A percentile compares a stretch with the other conserved stretches of the same genome.
phyloP scores from a whole-genome alignment of 2,888 invertebrate species.

The Mylabris sibirica region DNA sequence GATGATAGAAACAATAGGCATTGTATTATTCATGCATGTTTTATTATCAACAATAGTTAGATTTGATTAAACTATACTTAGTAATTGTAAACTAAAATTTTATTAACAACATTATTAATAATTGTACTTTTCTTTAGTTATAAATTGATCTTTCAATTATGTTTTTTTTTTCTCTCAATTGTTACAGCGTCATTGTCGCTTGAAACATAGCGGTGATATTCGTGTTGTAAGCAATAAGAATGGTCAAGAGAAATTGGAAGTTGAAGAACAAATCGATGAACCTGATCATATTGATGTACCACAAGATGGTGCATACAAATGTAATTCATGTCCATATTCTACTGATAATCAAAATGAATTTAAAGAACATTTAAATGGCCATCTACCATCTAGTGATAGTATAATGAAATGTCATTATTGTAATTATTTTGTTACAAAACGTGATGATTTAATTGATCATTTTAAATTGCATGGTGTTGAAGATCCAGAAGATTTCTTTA shows the following conservation, averaged over 20 bases:
- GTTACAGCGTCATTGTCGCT: slow-evolving; percentile 77
- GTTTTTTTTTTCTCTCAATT: neutral
- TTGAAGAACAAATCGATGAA: slow-evolving; percentile 56
- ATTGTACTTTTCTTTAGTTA: neutral
- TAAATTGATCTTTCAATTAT: neutral
- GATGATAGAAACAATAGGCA: slow-evolving; percentile 14
- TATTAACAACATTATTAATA: slow-evolving; percentile 7
- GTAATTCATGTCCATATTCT: slow-evolving; percentile 78
- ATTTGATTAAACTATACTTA: neutral
- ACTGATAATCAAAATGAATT: slow-evolving; percentile 68
- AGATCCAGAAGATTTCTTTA: slow-evolving; percentile 67
- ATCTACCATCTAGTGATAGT: slow-evolving; percentile 72
- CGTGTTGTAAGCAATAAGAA: slow-evolving; percentile 69
- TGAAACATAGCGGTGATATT: slow-evolving; percentile 80
- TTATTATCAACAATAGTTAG: neutral
- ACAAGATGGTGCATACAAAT: slow-evolving; percentile 62
- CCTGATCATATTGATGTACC: slow-evolving; percentile 57
- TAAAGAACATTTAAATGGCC: slow-evolving; percentile 73
- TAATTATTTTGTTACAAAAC: slow-evolving; percentile 77
- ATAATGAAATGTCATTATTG: slow-evolving; percentile 83
- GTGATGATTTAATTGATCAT: slow-evolving; percentile 74
- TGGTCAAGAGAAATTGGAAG: slow-evolving; percentile 62
- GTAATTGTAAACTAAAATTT: neutral
- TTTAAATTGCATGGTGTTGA: slow-evolving; percentile 70
- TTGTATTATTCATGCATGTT: slow-evolving; percentile 21